These are phyloP conservation scores for Arctia plantaginis DNA, from an alignment of 2,888 invertebrate genomes.

Conservation along the genomic window DNA sequence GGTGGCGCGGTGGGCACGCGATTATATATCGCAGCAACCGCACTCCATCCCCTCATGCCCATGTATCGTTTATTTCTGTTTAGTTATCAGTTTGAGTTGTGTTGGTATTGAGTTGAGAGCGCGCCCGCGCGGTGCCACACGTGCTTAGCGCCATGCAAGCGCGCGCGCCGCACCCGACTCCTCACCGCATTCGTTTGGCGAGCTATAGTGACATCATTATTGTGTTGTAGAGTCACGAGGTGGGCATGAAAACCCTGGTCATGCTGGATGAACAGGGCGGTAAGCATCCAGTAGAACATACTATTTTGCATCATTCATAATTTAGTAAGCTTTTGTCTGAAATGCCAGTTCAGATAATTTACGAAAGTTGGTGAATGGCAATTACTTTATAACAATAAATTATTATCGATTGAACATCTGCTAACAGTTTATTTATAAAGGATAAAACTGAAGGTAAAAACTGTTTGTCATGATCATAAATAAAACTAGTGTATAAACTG, in stretches of 20 bases:
- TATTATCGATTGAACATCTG: slow-evolving; percentile 74
- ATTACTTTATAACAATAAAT: slow-evolving; percentile 69
- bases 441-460: slow-evolving; percentile 78
- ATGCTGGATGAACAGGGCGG: slow-evolving; percentile 99
- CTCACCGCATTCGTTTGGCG: slow-evolving; percentile 81
- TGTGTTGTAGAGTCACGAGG: slow-evolving; percentile 99
- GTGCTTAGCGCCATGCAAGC: slow-evolving; percentile 47
- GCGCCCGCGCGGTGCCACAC: slow-evolving; percentile 68
- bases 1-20: slow-evolving; percentile 57
- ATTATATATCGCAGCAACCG: slow-evolving; percentile 35
- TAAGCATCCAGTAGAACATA: slow-evolving; percentile 91
- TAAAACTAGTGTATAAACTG: slow-evolving; percentile 72
- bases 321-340: slow-evolving; percentile 84
- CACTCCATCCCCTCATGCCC: slow-evolving; percentile 61
- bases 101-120: slow-evolving; percentile 73
- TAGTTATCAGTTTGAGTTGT: slow-evolving; percentile 79
- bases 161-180: slow-evolving; percentile 69
- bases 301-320: slow-evolving; percentile 84
- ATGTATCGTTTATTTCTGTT: slow-evolving; percentile 77
- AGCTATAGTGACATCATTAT: slow-evolving; percentile 87
- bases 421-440: slow-evolving; percentile 80
- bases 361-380: slow-evolving; percentile 77
- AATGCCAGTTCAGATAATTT: slow-evolving; percentile 82
- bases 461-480: slow-evolving; percentile 77
- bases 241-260: slow-evolving; percentile 99